phyloP scores from a whole-genome alignment of 2,113 vertebrate genomes.

The Ptychochromis oligacanthus region DNA sequence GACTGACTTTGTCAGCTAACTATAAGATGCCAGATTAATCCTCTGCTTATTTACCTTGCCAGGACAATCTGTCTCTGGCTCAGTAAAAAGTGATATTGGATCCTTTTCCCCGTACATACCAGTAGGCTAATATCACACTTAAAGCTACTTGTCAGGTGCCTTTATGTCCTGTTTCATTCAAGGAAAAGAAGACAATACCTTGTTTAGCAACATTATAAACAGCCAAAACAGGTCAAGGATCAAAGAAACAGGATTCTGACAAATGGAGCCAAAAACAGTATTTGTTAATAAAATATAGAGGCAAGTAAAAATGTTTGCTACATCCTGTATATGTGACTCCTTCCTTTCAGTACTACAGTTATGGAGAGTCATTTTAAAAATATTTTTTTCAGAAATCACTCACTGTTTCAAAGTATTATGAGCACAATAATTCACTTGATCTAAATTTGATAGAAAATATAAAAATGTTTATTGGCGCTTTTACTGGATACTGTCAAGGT shows the following conservation, averaged over 20 bases:
- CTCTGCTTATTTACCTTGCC: slow-evolving; percentile 67
- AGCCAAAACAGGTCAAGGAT: slow-evolving; percentile 47
- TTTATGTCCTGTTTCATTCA: slow-evolving; percentile 61
- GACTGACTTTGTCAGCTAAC: slow-evolving; percentile 59
- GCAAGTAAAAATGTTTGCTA: neutral
- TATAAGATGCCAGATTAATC: slow-evolving; percentile 65
- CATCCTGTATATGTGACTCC: too few relatives aligned
- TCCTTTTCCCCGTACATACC: slow-evolving; percentile 54
- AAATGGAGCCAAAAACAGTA: neutral
- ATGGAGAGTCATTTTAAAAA: too few relatives aligned
- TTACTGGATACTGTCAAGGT: neutral
- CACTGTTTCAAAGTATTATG: too few relatives aligned
- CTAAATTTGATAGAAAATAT: neutral
- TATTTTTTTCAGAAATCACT: neutral
- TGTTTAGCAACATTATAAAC: slow-evolving; percentile 55
- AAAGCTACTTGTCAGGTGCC: slow-evolving; percentile 58
- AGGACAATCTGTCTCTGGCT: slow-evolving; percentile 58
- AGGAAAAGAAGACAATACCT: slow-evolving; percentile 37
- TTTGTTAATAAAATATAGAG: neutral
- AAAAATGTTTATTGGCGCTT: neutral
- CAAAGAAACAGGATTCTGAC: slow-evolving; percentile 10
- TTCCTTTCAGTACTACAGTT: too few relatives aligned
- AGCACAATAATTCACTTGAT: neutral
- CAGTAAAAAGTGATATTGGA: slow-evolving; percentile 56
- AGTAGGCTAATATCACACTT: slow-evolving; percentile 57